Conservation (phyloP, 1,140 invertebrate genomes). For the Armadillidium nasatum region DNA sequence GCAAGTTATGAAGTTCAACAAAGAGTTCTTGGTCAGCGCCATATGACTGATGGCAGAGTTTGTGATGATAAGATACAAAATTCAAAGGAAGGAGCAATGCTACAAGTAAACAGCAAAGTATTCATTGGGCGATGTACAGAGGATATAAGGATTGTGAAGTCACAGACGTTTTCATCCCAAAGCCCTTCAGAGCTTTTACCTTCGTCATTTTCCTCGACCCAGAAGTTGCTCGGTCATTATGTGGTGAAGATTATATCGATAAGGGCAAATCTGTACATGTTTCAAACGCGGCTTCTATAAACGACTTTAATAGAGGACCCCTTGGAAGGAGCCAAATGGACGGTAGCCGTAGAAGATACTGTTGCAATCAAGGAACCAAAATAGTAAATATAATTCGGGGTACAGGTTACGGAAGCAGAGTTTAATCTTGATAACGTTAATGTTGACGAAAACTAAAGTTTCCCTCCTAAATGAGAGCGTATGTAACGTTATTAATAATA, state of each 20-base stretch:
- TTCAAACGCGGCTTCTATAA: slow-evolving; percentile 89
- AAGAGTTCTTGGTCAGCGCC: too few relatives aligned
- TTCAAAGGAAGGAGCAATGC: slow-evolving; percentile 69
- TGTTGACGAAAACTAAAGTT: too few relatives aligned
- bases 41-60: too few relatives aligned
- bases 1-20: too few relatives aligned
- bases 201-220: slow-evolving; percentile 94
- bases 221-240: slow-evolving; percentile 85
- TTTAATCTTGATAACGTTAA: too few relatives aligned
- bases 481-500: too few relatives aligned
- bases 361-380: slow-evolving; percentile 46
- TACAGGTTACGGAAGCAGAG: slow-evolving; percentile 56
- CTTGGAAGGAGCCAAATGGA: too few relatives aligned
- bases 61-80: too few relatives aligned
- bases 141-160: slow-evolving; percentile 94
- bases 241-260: slow-evolving; percentile 95
- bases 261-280: slow-evolving; percentile 93
- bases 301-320: too few relatives aligned
- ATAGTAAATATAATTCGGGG: slow-evolving; percentile 58
- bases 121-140: slow-evolving; percentile 93
- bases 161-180: too few relatives aligned
- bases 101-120: slow-evolving; percentile 86
- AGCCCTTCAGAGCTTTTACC: slow-evolving; percentile 88
- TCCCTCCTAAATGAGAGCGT: too few relatives aligned
- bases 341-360: slow-evolving; percentile 52